Base-by-base conservation (phyloP, 2,113 vertebrate species). In the Callocephalon fimbriatum region DNA sequence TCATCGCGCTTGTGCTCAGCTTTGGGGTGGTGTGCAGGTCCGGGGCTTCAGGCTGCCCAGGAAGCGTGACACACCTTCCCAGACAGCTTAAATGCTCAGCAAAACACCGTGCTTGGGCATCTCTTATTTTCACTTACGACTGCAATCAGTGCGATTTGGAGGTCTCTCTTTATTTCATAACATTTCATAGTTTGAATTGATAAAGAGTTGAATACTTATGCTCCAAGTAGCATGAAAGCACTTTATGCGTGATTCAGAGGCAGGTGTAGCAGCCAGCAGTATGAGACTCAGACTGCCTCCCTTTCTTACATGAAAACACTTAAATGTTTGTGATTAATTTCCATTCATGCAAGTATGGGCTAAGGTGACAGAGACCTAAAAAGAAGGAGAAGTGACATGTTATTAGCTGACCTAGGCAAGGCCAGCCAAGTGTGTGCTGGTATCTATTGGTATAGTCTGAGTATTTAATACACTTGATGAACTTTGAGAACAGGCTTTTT, bases 371-470 rank as follows among this genome's bases (percentile, higher is more conserved):
- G 81, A 51, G 14, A 31, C 32, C 61, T 85, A 15, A 68, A 85
- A 77, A 35, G 44, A 88, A 75, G 51, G 35, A 85, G 58, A 79
- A 78, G 8, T 38, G 35, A 20, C 2, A 4, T 54, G 32, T 73
- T 59, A 29, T 25, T 23, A 37, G 67, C 45, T 45, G 50, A 73
- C 44, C 7, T 29, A 37, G 54, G n/a, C 38, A 65, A 31, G 71
- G 17, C 40, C 58, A 50, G 42, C 38, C 68, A 58, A 19, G 7
- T 67, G 20, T 17, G 35, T 66, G 44, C 50, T 78, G 42, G 19
- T 12, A 53, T 10, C 27, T 61, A 2, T 58, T 40, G 0, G 0
- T 27, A 13, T 5, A 44, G n/a, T 20, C 48, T 61, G 45, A 70
- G 14, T 3, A 2, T 77, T 87, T 53, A n/a, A 67, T 67, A 31